Conservation (phyloP, 2,797 vertebrate genomes). For the Uromys caudimaculatus region DNA sequence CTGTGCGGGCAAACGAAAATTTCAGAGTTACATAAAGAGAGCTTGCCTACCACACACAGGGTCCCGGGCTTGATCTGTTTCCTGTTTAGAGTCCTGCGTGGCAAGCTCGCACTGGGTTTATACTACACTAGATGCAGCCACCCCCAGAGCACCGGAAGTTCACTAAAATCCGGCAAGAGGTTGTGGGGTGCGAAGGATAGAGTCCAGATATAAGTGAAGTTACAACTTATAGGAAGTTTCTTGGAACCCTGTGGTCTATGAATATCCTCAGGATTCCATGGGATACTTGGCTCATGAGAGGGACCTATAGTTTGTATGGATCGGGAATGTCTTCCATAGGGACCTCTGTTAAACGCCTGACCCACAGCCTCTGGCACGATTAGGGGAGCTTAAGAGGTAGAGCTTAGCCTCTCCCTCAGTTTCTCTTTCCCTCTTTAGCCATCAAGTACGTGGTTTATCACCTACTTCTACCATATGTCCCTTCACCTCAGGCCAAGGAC, state of each 20-base stretch:
- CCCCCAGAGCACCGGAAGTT: background rate
- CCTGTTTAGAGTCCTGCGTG: background rate
- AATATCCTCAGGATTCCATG: no score
- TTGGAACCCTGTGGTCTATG: background rate
- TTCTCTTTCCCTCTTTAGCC: background rate
- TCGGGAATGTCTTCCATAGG: background rate
- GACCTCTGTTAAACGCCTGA: background rate
- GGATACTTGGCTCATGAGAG: no score
- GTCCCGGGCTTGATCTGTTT: background rate
- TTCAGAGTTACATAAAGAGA: background rate
- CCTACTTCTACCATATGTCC: background rate
- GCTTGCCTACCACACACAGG: background rate
- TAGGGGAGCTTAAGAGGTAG: no score
- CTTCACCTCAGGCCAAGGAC: background rate
- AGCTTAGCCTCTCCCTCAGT: background rate
- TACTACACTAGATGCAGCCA: fast-evolving
- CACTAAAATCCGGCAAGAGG: background rate
- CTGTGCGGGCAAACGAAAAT: background rate
- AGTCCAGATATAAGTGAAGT: background rate
- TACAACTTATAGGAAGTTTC: background rate
- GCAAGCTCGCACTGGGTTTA: background rate
- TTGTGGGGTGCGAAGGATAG: background rate
- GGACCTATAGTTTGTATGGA: background rate
- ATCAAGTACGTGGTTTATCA: background rate
- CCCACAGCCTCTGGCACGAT: background rate